Evolutionary conservation across 2,797 vertebrate species (phyloP), one percentile per base, ranked within the genome.

Genomic region (Centroberyx gerrardi): DNA sequence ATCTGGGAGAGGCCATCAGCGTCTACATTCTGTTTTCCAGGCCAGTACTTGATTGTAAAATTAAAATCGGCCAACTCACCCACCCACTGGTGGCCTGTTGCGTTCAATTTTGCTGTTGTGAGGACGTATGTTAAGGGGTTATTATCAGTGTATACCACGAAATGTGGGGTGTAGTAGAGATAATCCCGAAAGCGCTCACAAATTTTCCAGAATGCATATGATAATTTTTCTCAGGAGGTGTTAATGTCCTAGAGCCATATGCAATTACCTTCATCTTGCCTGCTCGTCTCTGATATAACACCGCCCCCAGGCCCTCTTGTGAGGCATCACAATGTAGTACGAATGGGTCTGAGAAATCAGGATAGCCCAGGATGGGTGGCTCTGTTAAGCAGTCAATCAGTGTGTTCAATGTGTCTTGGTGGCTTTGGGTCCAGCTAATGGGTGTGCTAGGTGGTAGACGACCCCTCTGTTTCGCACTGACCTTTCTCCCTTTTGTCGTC

Each of bases 21-120:
- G 8, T 62, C 52, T 0, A 31, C 14, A 55, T 67, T 72, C 0
- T 0, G 6, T 27, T 28, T 76, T 0, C 62, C 44, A 0, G 68
- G 56, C 1, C 12, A 17, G n/a, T 71, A 76, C 51, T 70, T 75
- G 0, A 67, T 76, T 0, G 51, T 5, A 5, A 81, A 71, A 0
- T 46, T 14, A 8, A 76, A 75, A 8, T 75, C 62, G 8, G 72
- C 49, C 0, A 76, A 4, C 17, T 71, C 72, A 13, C 44, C 44
- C 31, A 33, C 31, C 31, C 31, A 62, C 44, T 42, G 4, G 6
- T 46, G 61, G 17, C 61, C 61, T 46, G 61, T 31, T n/a, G 61
- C 61, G 12, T 62, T 62, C 17, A 62, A 42, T 12, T 62, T 62
- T 4, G 42, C 61, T 48, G 61, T 62, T 48, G 61, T 10, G 28